A percentile compares a stretch with the other conserved stretches of the same genome.
These are phyloP conservation scores for Scaptodrosophila latifasciaeformis DNA, from an alignment of 2,888 invertebrate species.

Conservation along the genomic window DNA sequence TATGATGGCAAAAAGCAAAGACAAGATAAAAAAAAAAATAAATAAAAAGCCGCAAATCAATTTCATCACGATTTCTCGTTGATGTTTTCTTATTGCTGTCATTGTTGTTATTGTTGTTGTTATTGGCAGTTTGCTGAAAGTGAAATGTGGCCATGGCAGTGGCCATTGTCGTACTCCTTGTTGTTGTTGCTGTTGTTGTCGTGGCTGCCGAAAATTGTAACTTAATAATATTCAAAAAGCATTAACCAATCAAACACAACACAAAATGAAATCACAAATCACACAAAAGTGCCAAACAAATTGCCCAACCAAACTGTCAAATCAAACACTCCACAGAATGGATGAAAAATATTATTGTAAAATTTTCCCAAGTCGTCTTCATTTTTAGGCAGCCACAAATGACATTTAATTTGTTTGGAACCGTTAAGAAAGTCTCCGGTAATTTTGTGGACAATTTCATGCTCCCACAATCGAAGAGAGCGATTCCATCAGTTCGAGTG, in stretches of 20 bases:
- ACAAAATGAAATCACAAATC: conserved; percentile 42
- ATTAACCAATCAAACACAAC: conserved; percentile 29
- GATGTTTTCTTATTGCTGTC: conserved; percentile 30
- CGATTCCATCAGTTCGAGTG: conserved; percentile 1
- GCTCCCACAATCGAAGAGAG: too few species aligned
- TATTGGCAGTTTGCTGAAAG: conserved; percentile 46
- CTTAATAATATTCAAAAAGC: conserved; percentile 57
- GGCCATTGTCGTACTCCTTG: conserved; percentile 31
- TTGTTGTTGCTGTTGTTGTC: conserved; percentile 26
- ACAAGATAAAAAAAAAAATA: conserved; percentile 20
- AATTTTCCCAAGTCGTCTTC: too few species aligned
- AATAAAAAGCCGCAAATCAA: conserved; percentile 61
- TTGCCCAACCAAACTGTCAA: conserved; percentile 11
- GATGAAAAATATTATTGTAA: background rate
- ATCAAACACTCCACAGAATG: background rate
- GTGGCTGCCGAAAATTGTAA: conserved; percentile 49
- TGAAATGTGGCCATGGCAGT: conserved; percentile 64
- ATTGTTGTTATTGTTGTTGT: conserved; percentile 23
- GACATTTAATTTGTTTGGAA: conserved; percentile 30
- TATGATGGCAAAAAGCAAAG: conserved; percentile 41
- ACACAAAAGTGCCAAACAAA: conserved; percentile 10
- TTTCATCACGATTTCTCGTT: conserved; percentile 70
- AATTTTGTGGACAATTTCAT: background rate
- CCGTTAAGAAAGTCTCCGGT: conserved; percentile 23
- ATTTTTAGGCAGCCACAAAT: too few species aligned